Conservation (phyloP, 1,140 invertebrate genomes). For the Drosophila mojavensis region DNA sequence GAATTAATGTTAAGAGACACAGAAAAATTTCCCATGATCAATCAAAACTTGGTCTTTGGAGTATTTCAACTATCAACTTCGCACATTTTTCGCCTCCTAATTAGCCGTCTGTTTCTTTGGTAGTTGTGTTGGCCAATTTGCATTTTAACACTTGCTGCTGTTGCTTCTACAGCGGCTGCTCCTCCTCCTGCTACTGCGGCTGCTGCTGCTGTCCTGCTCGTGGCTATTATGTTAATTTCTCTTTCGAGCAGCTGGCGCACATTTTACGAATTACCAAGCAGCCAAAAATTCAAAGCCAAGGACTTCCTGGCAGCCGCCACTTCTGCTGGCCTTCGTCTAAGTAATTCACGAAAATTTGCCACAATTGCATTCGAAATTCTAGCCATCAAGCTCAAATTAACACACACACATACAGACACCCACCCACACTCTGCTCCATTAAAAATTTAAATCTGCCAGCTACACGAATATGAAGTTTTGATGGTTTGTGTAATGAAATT, state of each 20-base stretch:
- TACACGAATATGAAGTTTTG: not conserved
- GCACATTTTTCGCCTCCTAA: conserved; percentile 27
- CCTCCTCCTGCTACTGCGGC: conserved; percentile 6
- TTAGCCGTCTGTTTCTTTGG: conserved; percentile 33
- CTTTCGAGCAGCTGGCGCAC: conserved; percentile 56
- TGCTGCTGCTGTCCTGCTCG: not conserved
- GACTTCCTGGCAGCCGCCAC: conserved; percentile 3
- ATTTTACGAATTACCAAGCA: conserved; percentile 67
- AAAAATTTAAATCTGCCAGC: not conserved
- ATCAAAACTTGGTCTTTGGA: conserved; percentile 52
- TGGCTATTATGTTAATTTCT: conserved; percentile 72
- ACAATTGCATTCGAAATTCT: conserved; percentile 69
- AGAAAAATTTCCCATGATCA: conserved; percentile 29
- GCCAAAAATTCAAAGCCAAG: conserved; percentile 64
- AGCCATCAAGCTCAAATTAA: conserved; percentile 29
- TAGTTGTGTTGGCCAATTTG: conserved; percentile 36
- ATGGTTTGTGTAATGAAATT: not conserved
- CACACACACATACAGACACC: conserved; percentile 3
- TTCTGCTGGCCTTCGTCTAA: conserved; percentile 37
- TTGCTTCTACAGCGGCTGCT: too few species aligned
- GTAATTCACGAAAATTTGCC: conserved; percentile 65
- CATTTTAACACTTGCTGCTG: conserved; percentile 44
- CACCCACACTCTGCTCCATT: not conserved
- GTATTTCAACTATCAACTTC: too few species aligned
- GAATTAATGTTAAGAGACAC: conserved; percentile 35